Evolutionary conservation across 92 coral and sea anemone species (phyloP), one percentile per base, ranked within the genome.

Genomic region (Parazoanthus darwini): DNA sequence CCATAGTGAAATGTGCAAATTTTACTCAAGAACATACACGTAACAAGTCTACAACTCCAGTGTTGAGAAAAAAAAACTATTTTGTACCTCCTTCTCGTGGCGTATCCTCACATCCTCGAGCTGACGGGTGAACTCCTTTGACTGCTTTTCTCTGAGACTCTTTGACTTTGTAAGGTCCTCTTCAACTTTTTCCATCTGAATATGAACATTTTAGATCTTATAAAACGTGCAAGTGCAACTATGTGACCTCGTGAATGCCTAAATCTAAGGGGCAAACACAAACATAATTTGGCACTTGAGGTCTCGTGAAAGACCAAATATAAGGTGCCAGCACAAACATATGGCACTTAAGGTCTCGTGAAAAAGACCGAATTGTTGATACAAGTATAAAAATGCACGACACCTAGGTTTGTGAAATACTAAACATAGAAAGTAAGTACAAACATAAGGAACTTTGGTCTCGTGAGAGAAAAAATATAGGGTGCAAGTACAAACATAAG

Each of bases 151-250:
- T 23, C 99, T 98, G 46, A 96, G 91, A 42, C 86, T 94, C 82
- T 94, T 97, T 29, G 99, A 97, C 35, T 94, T 94, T 44, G 93
- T 96, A 56, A 97, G 93, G 85, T 97, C 99, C 59, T 97, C 97
- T 75, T 95, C 99, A 6, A 97, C 99, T 70, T 97, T 97, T 43
- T 92, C 97, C 99, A 97, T 97, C 99, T 97, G 29, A 85, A 68
- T 76, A 36, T 1, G 51, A 81, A 82, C 38, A 68, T 5, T 39
- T 39, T 39, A 39, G 42, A 4, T 39, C 51, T 46, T 4, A 9
- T 4, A 10, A 46, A 46, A 73, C 13, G 9, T 87, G 43, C 46
- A 67, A 18, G 44, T 33, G 63, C 85, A 80, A 42, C 3, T 23
- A 15, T 46, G 14, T 54, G 59, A 20, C 59, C 59, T 54, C 18